phyloP scores from a whole-genome alignment of 2,888 invertebrate species.

The Drosophila demipolita region DNA sequence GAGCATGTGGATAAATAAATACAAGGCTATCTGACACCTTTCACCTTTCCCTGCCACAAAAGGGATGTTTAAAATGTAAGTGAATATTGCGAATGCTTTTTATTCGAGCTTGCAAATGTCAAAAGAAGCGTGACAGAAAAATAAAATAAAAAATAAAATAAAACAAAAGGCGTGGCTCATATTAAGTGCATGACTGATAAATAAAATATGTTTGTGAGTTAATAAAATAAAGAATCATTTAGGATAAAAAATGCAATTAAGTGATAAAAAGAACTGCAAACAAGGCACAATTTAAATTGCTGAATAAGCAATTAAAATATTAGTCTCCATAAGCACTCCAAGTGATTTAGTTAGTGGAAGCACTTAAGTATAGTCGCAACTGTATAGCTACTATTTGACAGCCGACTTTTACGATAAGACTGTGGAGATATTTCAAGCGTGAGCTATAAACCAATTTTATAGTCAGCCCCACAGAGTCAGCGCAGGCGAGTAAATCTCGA shows the following conservation, averaged over 20 bases:
- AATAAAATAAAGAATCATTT: not conserved
- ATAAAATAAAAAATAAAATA: not conserved
- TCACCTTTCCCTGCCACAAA: conserved; percentile 6
- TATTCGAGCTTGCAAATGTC: not conserved
- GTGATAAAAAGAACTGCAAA: not conserved
- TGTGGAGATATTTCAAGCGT: conserved; percentile 58
- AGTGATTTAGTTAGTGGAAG: conserved; percentile 17
- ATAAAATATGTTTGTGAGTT: not conserved
- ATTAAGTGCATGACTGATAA: not conserved
- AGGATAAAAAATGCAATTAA: not conserved
- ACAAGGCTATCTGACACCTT: conserved; percentile 23
- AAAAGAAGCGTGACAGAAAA: not conserved
- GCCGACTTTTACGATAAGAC: conserved; percentile 51
- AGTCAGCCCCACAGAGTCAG: conserved; percentile 35
- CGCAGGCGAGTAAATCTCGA: conserved; percentile 25
- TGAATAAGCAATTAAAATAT: conserved; percentile 12
- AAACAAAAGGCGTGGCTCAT: not conserved
- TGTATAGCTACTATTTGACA: conserved; percentile 44
- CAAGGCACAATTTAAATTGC: not conserved
- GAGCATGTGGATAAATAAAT: conserved; percentile 40
- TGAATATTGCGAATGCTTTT: conserved; percentile 1
- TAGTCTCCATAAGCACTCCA: not conserved
- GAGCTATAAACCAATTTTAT: conserved; percentile 73
- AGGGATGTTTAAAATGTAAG: conserved; percentile 6
- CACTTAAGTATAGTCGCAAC: conserved; percentile 33